Conservation (phyloP, 2,888 invertebrate species). For the Herminia tarsipennalis region DNA sequence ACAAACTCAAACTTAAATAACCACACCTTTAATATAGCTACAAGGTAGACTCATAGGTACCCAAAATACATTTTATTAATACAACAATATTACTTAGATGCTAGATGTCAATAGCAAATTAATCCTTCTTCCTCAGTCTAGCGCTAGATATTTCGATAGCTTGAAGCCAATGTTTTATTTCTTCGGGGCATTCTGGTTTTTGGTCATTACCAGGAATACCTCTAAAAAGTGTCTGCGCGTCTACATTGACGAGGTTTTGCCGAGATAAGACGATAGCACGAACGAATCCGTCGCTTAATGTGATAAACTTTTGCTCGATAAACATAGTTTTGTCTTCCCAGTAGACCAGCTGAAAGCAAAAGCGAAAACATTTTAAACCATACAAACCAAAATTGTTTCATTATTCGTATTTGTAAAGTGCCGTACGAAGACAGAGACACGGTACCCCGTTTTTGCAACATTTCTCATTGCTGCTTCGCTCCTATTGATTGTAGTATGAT, state of each 20-base stretch:
- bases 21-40: no score
- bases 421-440: no score
- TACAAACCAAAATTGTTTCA: no score
- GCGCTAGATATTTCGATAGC: constrained; percentile 65
- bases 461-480: no score
- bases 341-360: constrained; percentile 88
- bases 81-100: no score
- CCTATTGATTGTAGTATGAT: no score
- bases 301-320: constrained; percentile 93
- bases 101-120: not conserved
- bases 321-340: constrained; percentile 94
- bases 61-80: no score
- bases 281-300: constrained; percentile 90
- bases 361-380: no score
- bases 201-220: constrained; percentile 52
- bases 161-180: constrained; percentile 64
- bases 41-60: no score
- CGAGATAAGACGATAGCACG: constrained; percentile 75
- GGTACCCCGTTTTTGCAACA: no score
- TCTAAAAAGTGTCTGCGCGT: constrained; percentile 52
- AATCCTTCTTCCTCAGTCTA: constrained; percentile 43
- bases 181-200: constrained; percentile 56
- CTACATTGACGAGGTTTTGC: constrained; percentile 63
- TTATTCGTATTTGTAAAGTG: no score
- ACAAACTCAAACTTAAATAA: no score